Percentiles rank a stretch among this genome's conserved stretches.
These are phyloP conservation scores for Indicator maculatus DNA, from an alignment of 2,113 vertebrate genomes.

Conservation along the genomic window DNA sequence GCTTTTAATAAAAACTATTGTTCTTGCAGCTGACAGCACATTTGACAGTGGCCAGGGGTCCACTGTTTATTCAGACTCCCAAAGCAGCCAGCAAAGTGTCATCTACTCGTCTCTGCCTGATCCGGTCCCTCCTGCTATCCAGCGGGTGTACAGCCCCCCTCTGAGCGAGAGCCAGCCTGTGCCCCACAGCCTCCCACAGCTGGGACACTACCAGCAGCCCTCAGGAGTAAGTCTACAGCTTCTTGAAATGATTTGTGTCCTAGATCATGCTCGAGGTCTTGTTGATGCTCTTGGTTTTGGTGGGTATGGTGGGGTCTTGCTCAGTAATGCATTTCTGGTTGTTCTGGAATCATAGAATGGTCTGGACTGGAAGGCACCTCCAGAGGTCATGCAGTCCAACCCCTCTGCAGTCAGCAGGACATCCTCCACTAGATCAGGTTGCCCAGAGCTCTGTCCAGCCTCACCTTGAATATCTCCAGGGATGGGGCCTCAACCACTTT, in stretches of 20 bases:
- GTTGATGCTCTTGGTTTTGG: background rate
- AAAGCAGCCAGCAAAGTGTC: conserved; percentile 88
- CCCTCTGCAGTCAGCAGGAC: too few species aligned
- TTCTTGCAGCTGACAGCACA: conserved; percentile 83
- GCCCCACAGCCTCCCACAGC: conserved; percentile 75
- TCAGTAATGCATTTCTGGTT: background rate
- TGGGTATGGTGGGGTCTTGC: background rate
- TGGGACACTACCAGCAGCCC: conserved; percentile 82
- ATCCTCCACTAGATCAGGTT: too few species aligned
- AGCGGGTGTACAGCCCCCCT: conserved; percentile 81
- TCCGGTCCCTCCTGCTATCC: conserved; percentile 71
- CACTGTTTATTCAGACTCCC: conserved; percentile 82
- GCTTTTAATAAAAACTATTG: background rate
- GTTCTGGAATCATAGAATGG: rapidly evolving
- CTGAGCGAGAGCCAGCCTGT: conserved; percentile 74
- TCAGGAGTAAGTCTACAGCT: conserved; percentile 79
- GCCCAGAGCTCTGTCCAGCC: too few species aligned
- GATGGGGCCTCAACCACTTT: too few species aligned
- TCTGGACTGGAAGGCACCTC: too few species aligned
- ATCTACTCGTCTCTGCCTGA: conserved; percentile 85
- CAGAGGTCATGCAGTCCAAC: too few species aligned
- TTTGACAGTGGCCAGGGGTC: conserved; percentile 88
- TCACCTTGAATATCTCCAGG: too few species aligned
- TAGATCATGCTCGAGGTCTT: rapidly evolving
- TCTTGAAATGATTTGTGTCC: rapidly evolving